phyloP scores from a whole-genome alignment of 2,888 invertebrate species.

The Unio delphinus region DNA sequence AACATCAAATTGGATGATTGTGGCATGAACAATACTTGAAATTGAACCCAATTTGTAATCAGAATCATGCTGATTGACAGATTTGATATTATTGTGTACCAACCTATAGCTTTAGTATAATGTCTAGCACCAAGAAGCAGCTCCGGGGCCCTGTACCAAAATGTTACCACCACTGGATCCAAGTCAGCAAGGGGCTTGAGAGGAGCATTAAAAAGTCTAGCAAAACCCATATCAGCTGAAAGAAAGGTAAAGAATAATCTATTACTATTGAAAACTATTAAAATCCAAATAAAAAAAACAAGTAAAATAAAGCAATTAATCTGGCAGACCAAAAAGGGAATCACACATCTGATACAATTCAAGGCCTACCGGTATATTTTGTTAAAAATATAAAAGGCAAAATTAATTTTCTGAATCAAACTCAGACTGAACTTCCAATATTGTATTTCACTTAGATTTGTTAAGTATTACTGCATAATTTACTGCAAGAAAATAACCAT shows the following conservation, averaged over 20 bases:
- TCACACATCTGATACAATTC: too few relatives aligned
- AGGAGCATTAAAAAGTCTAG: constrained; percentile 96
- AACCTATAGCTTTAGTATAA: constrained; percentile 97
- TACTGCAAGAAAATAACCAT: too few relatives aligned
- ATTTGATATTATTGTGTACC: background rate
- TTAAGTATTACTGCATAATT: too few relatives aligned
- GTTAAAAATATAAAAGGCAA: too few relatives aligned
- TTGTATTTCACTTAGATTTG: too few relatives aligned
- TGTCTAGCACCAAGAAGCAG: constrained; percentile 91
- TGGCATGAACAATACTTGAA: too few relatives aligned
- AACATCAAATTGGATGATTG: too few relatives aligned
- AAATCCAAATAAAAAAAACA: background rate
- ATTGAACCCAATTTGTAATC: too few relatives aligned
- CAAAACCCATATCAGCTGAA: constrained; percentile 98
- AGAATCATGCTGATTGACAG: background rate
- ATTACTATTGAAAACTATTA: background rate
- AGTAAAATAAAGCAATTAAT: background rate
- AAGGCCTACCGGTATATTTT: too few relatives aligned
- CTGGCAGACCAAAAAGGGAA: too few relatives aligned
- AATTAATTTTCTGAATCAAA: too few relatives aligned
- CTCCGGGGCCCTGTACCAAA: constrained; percentile 99
- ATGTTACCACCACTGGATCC: constrained; percentile 99
- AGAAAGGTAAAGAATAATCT: constrained; percentile 5
- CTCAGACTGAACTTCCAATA: too few relatives aligned
- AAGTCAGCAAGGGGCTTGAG: constrained; percentile 97